Evolutionary conservation across 2,797 vertebrate species (phyloP), one percentile per base, ranked within the genome.

Genomic region (Graptemys geographica): DNA sequence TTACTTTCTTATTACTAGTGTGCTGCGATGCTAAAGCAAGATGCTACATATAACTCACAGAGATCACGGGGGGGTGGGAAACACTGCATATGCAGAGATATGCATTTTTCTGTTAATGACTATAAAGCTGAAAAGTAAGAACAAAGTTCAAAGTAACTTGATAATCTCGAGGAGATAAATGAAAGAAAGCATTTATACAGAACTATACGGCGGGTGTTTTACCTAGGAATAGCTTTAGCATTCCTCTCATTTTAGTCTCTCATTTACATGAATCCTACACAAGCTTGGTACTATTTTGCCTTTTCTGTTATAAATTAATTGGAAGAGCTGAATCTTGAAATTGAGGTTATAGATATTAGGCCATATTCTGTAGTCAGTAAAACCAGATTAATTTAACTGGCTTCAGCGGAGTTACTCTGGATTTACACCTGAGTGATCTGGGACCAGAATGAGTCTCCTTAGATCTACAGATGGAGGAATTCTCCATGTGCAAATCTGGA

Each of bases 111-210:
- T 89, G 37, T 91, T 92, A 94, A 90, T 56, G 57, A 87, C 8
- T 78, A n/a, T 27, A 94, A 92, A 94, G 87, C 59, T 81, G 31
- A 59, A 31, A 90, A 82, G 47, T 41, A 62, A 5, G 49, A 8
- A 84, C 59, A 86, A 94, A 79, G 57, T 93, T 44, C 44, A 44
- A 44, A 44, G 8, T 44, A 44, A 44, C 44, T 44, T 44, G 44
- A 44, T 44, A 44, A 44, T 44, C 44, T 44, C 44, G 44, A 44
- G 84, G 27, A 97, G 72, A 96, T 86, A 91, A 87, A 59, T 23
- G 51, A 96, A 96, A 84, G 82, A 91, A 87, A 16, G 82, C 51
- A 81, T 92, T 93, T 87, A 65, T 80, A 80, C 52, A 92, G 80
- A 72, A 83, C 16, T 81, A 33, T 47, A 55, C 8, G 28, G 11